Evolutionary conservation across 2,797 vertebrate species (phyloP), one percentile per base, ranked within the genome.

Genomic region (Falco naumanni): DNA sequence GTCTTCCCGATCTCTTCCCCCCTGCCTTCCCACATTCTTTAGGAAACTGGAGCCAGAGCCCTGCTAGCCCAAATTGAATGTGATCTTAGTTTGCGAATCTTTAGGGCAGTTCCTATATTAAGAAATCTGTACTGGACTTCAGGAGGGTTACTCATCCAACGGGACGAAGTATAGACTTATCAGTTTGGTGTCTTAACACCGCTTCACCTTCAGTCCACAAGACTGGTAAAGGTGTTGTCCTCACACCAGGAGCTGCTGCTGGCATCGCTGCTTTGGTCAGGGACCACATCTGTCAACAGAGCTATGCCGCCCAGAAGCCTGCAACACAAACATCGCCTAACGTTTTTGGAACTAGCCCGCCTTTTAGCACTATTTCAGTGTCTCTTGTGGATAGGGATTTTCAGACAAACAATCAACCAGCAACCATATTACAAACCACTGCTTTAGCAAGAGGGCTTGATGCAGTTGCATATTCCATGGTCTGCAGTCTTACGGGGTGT

Each of bases 311-410:
- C 94, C 94, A 96, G 91, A 95, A 93, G 76, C 72, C 85, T 95
- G 63, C 93, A 87, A 79, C 66, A n/a, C 89, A 93, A 94, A 65
- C 66, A 70, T 76, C 13, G 9, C 76, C 63, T 91, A 91, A 86
- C 0, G 0, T 48, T 89, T 91, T 89, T 96, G 95, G 95, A 96
- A 31, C 78, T 86, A 66, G 82, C 39, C 61, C 3, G 51, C 63
- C 87, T 96, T 94, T 94, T 90, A 92, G 89, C 87, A 59, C 72
- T 96, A 1, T 93, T 97, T 90, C 79, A 74, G 47, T 66, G 84
- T 95, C 89, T 96, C 87, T 90, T 84, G 94, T 96, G 89, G 89
- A 86, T 90, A 90, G 70, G 51, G 48, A 82, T 96, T 96, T 96
- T 92, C 87, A 94, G 80, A 86, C 87, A 95, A 90, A 77, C 82